Evolutionary conservation across 2,113 vertebrate genomes (phyloP).

Genomic region (Morone saxatilis): DNA sequence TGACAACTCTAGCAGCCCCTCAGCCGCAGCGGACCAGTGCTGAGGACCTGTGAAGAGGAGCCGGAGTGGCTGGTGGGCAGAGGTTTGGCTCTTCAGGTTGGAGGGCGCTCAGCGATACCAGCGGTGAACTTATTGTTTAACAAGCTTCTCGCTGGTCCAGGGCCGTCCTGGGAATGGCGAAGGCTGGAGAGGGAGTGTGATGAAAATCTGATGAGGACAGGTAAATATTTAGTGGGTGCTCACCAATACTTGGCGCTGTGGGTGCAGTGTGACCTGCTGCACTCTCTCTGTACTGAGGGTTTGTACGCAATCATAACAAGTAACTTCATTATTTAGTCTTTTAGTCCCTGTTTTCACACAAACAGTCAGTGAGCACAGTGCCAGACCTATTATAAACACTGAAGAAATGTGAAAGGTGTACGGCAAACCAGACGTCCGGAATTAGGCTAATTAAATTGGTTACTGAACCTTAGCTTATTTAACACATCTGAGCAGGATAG

Average conservation of each 20-base stretch:
- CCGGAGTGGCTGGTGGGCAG: conserved; percentile 57
- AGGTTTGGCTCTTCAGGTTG: conserved; percentile 62
- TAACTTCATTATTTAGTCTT: neutral
- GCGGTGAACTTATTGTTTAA: conserved; percentile 34
- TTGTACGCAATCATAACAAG: neutral
- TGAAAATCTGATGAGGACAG: neutral
- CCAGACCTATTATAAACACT: neutral
- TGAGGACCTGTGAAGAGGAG: conserved; percentile 66
- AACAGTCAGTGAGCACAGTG: neutral
- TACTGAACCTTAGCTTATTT: neutral
- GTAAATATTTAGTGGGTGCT: neutral
- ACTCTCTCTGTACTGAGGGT: neutral
- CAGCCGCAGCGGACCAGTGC: conserved; percentile 38
- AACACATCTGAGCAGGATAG: neutral
- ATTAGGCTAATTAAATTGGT: neutral
- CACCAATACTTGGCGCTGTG: neutral
- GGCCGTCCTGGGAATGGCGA: conserved; percentile 2
- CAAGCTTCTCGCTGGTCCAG: neutral
- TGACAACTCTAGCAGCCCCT: conserved; percentile 64
- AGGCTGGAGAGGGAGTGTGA: neutral
- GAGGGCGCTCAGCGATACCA: conserved; percentile 45
- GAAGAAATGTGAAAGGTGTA: neutral
- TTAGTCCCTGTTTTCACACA: neutral
- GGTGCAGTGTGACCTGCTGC: neutral
- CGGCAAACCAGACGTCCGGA: neutral